A percentile compares a stretch with the other conserved stretches of the same genome.
Conservation (phyloP, 2,797 vertebrate genomes). For the Dryobates pubescens region DNA sequence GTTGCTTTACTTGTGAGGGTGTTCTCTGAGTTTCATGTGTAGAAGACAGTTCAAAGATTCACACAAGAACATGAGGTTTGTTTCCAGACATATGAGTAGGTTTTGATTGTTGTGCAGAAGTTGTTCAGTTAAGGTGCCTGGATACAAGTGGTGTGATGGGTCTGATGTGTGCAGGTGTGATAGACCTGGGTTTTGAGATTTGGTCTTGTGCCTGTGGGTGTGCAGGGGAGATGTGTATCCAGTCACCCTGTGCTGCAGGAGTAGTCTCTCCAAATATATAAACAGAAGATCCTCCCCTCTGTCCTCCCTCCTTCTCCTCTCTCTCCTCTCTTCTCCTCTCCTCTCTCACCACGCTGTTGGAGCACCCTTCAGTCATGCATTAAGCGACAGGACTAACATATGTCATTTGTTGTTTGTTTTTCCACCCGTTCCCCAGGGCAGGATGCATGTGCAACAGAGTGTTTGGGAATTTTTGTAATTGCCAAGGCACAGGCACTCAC, state of each 20-base stretch:
- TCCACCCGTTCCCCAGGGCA: neutral
- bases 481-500: accelerated
- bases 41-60: neutral
- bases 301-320: too few relatives aligned
- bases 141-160: neutral
- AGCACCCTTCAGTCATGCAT: conserved; percentile 20
- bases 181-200: neutral
- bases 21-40: neutral
- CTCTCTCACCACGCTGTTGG: too few relatives aligned
- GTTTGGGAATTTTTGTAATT: conserved; percentile 7
- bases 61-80: accelerated
- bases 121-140: neutral
- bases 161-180: neutral
- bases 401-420: conserved; percentile 37
- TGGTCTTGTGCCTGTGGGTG: neutral
- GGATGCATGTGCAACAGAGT: neutral
- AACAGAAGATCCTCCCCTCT: neutral
- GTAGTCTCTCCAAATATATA: neutral
- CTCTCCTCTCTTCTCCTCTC: too few relatives aligned
- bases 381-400: neutral
- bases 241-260: neutral
- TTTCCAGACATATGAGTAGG: neutral
- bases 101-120: neutral
- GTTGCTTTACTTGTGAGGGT: neutral
- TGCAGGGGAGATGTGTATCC: neutral